These are phyloP conservation scores for Tapirus terrestris DNA, from an alignment of 2,113 vertebrate species.

Conservation along the genomic window DNA sequence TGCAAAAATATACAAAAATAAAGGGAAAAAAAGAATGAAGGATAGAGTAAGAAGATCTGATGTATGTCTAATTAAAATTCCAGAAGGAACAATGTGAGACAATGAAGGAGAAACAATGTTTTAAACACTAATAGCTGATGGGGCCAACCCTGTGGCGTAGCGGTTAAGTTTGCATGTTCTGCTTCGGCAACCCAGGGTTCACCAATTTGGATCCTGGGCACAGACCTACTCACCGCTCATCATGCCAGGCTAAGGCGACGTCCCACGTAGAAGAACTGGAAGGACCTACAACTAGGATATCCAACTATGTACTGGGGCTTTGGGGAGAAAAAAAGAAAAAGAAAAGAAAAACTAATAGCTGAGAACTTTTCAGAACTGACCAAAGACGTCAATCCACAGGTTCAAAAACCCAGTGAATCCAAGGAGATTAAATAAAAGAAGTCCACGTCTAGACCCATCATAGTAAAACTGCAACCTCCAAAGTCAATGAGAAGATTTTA, in stretches of 20 bases:
- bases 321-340: no score
- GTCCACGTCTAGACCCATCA: background rate
- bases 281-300: no score
- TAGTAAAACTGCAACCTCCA: background rate
- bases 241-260: no score
- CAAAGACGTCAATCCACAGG: background rate
- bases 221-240: no score
- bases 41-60: background rate
- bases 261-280: no score
- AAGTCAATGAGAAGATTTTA: background rate
- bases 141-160: no score
- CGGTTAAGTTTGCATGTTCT: no score
- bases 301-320: no score
- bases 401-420: background rate
- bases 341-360: background rate
- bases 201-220: no score
- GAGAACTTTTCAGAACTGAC: background rate
- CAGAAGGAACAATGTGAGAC: background rate
- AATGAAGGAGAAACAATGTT: background rate
- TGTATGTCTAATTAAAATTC: background rate
- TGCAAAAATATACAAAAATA: background rate
- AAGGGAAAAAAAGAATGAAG: background rate
- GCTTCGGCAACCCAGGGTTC: no score
- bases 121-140: background rate
- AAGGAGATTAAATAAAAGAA: background rate